Percentiles rank a stretch among this genome's conserved stretches.
These are phyloP conservation scores for Eriosoma lanigerum DNA, from an alignment of 1,140 invertebrate genomes.

Conservation along the genomic window DNA sequence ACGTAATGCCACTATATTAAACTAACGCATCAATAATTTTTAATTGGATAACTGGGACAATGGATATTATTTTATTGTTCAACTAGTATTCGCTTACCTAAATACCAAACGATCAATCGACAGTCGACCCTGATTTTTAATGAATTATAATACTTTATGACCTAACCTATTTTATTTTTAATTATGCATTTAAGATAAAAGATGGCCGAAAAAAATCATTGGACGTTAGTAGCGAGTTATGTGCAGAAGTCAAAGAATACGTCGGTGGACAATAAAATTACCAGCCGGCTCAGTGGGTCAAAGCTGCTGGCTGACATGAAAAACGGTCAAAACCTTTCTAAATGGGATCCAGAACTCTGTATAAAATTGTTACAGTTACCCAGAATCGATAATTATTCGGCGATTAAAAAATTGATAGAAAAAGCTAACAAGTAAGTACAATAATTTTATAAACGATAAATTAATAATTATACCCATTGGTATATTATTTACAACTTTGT, in stretches of 20 bases:
- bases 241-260: neutral
- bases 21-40: no score
- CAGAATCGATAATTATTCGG: constrained; percentile 59
- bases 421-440: constrained; percentile 55
- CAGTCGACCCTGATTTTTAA: no score
- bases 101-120: no score
- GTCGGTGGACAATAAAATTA: neutral
- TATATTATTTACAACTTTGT: no score
- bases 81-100: no score
- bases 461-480: no score
- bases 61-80: no score
- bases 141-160: no score
- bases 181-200: constrained; percentile 22
- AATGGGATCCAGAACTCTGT: constrained; percentile 60
- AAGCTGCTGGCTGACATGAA: constrained; percentile 39
- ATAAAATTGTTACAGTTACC: constrained; percentile 59
- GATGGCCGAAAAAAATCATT: constrained; percentile 13
- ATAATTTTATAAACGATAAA: neutral
- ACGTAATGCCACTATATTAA: no score
- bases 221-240: constrained; percentile 3
- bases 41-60: no score
- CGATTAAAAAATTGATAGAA: constrained; percentile 59
- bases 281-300: constrained; percentile 28
- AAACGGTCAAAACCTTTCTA: constrained; percentile 17
- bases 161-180: neutral